Evolutionary conservation across 64 coral and sea anemone species (phyloP), one percentile per base, ranked within the genome.

Genomic region (Anthopleura sola): DNA sequence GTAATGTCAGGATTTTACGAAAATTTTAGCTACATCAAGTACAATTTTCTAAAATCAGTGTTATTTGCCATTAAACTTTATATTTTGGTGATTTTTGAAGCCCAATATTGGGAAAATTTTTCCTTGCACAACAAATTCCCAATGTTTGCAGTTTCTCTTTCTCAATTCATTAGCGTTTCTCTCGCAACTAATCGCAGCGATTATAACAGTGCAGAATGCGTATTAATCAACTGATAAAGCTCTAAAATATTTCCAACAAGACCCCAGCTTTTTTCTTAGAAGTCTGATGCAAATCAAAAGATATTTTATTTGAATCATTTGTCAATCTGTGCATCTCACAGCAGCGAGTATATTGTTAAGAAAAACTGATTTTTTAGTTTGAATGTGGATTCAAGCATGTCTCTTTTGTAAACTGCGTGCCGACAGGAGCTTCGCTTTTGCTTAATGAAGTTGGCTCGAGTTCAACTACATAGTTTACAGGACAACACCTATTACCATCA

Each of bases 361-460:
- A 2, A 44, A n/a, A 79, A 79, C 76, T 44, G 44, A 79, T 79
- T 48, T n/a, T 79, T 33, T 7, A 79, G 39, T 3, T 44, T 79
- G 15, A 48, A 79, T 79, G 19, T 19, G 36, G 20, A 79, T 24
- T 20, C 37, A 79, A n/a, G 37, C 37, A 79, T 18, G 24, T 6
- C 76, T 48, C 9, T 33, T 79, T n/a, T 3, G 76, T 37, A 79
- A 79, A 79, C 36, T 23, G 75, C 21, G 20, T 44, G 6, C 38
- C 19, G 36, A 44, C 18, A 24, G 3, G 3, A 23, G 76, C 24
- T 79, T 48, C 2, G n/a, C 18, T 71, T 71, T 6, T 34, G 12
- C 29, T 79, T 79, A 79, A 79, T 79, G 76, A 79, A n/a, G 19
- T 79, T 79, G 76, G 76, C 76, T 21, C 0, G 18, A 24, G 37